Evolutionary conservation across 2,113 vertebrate species (phyloP), one percentile per base, ranked within the genome.

Genomic region (Syngnathus scovelli): DNA sequence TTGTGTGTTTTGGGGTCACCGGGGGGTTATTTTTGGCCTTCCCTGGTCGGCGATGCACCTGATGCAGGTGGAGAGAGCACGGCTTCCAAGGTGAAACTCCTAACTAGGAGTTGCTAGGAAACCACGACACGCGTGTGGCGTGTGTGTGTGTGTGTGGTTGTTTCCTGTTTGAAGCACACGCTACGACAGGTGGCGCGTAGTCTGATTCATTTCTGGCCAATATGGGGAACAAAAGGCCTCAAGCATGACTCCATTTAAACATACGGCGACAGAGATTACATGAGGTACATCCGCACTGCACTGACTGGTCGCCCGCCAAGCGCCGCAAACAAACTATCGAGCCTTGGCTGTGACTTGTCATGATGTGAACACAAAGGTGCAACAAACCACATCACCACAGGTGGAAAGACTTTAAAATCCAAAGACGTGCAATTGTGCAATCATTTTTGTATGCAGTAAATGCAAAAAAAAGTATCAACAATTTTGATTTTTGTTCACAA

Each of bases 81-180:
- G 61, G 60, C 68, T 84, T 84, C 83, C 80, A 81, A 83, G 86
- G 79, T 79, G 81, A 80, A 75, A 59, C 70, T 64, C 68, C 82
- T 85, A 89, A 85, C 86, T 85, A 88, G 79, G 76, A 81, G 83
- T 87, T 87, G 85, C 86, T 86, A 85, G 78, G 85, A 86, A 75
- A 88, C 84, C 64, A 49, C 64, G 63, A n/a, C 19, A n/a, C 10
- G 69, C 69, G 71, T 36, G 33, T 56, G 1, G 68, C 64, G 63
- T 37, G 49, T 68, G 59, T 59, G 39, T 48, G 6, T 39, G 46
- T 67, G 48, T 44, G 43, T 61, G 51, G 48, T 75, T 71, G 73
- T 83, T 54, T 64, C 63, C 27, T 8, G 49, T 51, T 51, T 51
- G 49, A 51, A 72, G 72, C 71, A 72, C 70, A 78, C 85, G 86